Evolutionary conservation across 1,140 invertebrate species (phyloP), one percentile per base, ranked within the genome.

Genomic region (Listronotus oregonensis): DNA sequence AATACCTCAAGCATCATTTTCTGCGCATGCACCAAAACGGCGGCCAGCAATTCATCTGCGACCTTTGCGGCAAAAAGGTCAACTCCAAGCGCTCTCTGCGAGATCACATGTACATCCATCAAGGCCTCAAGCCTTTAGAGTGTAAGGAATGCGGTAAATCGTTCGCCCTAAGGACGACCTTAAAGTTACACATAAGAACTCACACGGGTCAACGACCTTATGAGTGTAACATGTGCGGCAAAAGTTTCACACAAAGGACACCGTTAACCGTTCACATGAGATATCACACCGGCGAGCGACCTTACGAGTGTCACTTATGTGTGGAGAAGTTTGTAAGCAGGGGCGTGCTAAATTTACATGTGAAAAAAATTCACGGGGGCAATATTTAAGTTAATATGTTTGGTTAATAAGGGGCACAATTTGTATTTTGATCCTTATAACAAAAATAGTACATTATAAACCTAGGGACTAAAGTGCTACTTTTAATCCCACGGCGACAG

Each of bases 181-280:
- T 75, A n/a, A 85, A 89, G 56, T 88, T 90, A 12, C 91, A 93
- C 78, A 87, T 90, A 68, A 81, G 89, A 71, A 83, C 89, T 69
- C 90, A 92, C 79, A 90, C 88, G 32, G 90, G 90, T 9, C 87
- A 91, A 70, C 84, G 88, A 68, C 90, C 90, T 0, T 91, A 90
- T 75, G 82, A 84, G 70, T 92, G 90, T 74, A 80, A 81, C 42
- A 81, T 84, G 47, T 92, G 90, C 75, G 79, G 82, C 5, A 86
- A 90, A 72, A 83, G 83, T 0, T 88, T 87, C 71, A 72, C 73
- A 6, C 73, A 75, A 54, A 66, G 64, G 27, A 70, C 67, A 44
- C 70, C 71, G 1, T 65, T 78, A 42, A 73, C 63, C n/a, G 69
- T 73, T 21, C 81, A 82, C 49, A 77, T 80, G 75, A 75, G 78